Percentiles rank a stretch among this genome's conserved stretches.
Evolutionary conservation across 2,797 vertebrate species (phyloP).

Genomic region (Serranus cabrilla): DNA sequence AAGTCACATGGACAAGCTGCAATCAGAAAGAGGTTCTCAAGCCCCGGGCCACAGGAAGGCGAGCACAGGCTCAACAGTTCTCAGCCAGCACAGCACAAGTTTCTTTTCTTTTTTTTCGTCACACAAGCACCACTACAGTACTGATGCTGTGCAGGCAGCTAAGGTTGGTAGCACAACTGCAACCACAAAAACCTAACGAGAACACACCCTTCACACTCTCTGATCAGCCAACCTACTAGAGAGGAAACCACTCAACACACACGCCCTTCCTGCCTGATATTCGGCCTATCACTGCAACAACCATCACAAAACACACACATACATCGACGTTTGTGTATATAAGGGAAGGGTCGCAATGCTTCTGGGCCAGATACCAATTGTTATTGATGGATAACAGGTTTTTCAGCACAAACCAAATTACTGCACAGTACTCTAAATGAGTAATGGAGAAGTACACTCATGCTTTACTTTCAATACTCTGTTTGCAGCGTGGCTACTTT

Average conservation of each 20-base stretch:
- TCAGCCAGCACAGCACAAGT: conserved; percentile 17
- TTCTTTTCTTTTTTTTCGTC: background rate
- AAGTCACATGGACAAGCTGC: conserved; percentile 87
- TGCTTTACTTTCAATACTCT: background rate
- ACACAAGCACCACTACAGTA: background rate
- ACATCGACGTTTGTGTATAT: background rate
- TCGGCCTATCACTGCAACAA: conserved; percentile 66
- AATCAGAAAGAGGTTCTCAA: conserved; percentile 77
- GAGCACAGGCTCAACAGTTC: conserved; percentile 54
- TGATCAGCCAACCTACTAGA: conserved; percentile 77
- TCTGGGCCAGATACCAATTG: background rate
- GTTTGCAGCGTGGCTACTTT: background rate
- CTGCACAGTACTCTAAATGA: background rate
- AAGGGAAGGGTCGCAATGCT: background rate
- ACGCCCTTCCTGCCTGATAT: conserved; percentile 86
- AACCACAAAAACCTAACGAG: conserved; percentile 74
- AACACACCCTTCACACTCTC: conserved; percentile 80
- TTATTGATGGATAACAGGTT: background rate
- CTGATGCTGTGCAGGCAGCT: conserved; percentile 13
- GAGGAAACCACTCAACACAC: conserved; percentile 84
- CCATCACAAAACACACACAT: conserved; percentile 24
- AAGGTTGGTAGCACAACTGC: conserved; percentile 36
- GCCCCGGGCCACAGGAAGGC: conserved; percentile 68
- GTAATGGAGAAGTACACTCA: background rate
- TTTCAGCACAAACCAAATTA: background rate